Evolutionary conservation across 2,113 vertebrate genomes (phyloP), one percentile per base, ranked within the genome.

Genomic region (Lucifuga dentata): DNA sequence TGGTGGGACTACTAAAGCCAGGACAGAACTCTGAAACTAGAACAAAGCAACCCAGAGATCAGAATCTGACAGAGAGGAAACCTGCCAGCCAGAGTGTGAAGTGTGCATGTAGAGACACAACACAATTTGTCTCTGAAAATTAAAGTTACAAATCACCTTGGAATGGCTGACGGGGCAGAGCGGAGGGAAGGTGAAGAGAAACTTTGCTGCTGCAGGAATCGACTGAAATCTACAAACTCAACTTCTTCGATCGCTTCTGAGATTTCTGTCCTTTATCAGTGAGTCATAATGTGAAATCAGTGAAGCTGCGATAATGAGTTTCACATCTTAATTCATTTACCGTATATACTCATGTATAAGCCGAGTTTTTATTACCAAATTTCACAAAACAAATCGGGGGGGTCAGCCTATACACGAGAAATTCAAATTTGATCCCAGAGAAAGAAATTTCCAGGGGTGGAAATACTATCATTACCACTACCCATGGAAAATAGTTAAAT

Each of bases 1-100:
- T 40, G 0, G 12, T 1, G 66, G 65, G 75, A 67, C 61, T 5
- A 63, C 58, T 17, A 67, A 13, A 21, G 48, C 61, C 75, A n/a
- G 70, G 57, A 46, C 61, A 12, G 57, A 53, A 50, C 11, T 1
- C 21, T 11, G 3, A 16, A 20, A 8, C 3, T 29, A 7, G 26
- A 29, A 7, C 3, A 29, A 29, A 29, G 7, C 26, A 29, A 29
- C 26, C 26, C 26, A 29, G 7, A 29, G 26, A 19, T 9, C 26
- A 2, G 24, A 33, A 36, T 2, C 3, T 16, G 19, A 60, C 0
- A 1, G 50, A 48, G 21, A 49, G 35, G 2, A 2, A 12, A 24
- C 17, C 2, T 13, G 17, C 71, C 39, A 59, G 17, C 13, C 55
- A 1, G 44, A 52, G 48, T 17, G 36, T 8, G 44, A 50, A 55